Evolutionary conservation across 2,113 vertebrate genomes (phyloP), one percentile per base, ranked within the genome.

Genomic region (Psophia crepitans): DNA sequence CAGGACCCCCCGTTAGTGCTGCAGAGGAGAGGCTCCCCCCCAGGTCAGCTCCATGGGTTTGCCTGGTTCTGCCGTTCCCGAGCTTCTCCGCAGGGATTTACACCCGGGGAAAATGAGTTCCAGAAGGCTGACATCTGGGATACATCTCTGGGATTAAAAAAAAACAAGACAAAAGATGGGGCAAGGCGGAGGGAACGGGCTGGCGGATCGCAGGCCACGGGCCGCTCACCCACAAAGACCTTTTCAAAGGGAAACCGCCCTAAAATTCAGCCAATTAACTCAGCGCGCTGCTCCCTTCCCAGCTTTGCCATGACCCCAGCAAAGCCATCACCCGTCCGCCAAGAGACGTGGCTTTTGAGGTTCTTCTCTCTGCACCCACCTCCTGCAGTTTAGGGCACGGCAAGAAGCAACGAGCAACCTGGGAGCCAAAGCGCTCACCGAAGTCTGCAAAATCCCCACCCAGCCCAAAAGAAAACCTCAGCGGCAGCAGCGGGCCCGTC

Each of bases 171-270:
- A 9, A 15, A 3, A 27, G 20, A 14, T 3, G 17, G 44, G 57
- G n/a, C n/a, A 58, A 23, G 0, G 2, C 1, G 3, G 79, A 41
- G 56, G 35, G 58, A 61, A 14, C 0, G 1, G 54, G 58, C 26
- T 43, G 73, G 58, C 0, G 1, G n/a, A 43, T 32, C 2, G 0
- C 23, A 27, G 60, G 35, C 26, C 37, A 16, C 0, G 6, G 20
- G 39, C 17, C 2, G 2, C 32, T 80, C 61, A 44, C 35, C 35
- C 2, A 2, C 28, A 58, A 24, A 27, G 11, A 53, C 12, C 7
- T 51, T 57, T 73, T 21, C 0, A 1, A 35, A 46, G 41, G 37
- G 28, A 49, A 84, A 94, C 0, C 1, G 12, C 61, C 66, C 35
- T 33, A 26, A 87, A 74, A 51, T 44, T 12, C 24, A 18, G 17